Evolutionary conservation across 1,140 invertebrate genomes (phyloP), one percentile per base, ranked within the genome.

Genomic region (Dendroctonus valens): DNA sequence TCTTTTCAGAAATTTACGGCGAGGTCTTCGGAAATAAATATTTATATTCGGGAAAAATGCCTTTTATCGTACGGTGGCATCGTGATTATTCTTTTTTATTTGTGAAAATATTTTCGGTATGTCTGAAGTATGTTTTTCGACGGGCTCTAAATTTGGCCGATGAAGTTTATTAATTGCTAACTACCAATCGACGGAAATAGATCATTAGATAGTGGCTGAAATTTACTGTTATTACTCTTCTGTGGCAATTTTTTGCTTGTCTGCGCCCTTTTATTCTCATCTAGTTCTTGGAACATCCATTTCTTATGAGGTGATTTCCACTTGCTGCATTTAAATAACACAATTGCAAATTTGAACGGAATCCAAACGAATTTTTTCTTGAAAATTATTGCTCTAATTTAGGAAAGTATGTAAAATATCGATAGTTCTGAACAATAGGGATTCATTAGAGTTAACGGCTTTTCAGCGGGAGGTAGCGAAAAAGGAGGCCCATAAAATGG

Each of bases 61-160:
- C 46, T 59, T 59, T 59, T 59, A 59, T 59, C 58, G 41, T 48
- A 7, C 58, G 42, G 58, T 59, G 58, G 58, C 58, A 59, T 59
- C 58, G 44, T 59, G 58, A 26, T 49, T 59, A 49, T 59, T 59
- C 42, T 59, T 59, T 49, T 59, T 59, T 37, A 42, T 38, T 49
- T 37, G 39, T 6, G 49, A 14, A 59, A 59, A 49, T 41, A 48
- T 59, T 41, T 41, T 49, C 37, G 58, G 58, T 59, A 59, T 59
- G 58, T 59, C 58, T 59, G 58, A 59, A 59, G 58, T 48, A 48
- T 49, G 58, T 59, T n/a, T 58, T 59, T 59, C 49, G 58, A 59
- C 58, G 14, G 58, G 58, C 49, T n/a, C 46, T 59, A 59, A 59
- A 59, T 57, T 59, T 59, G 15, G 46, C 42, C 40, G 58, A 59